Base-by-base conservation (phyloP, 2,888 invertebrate species). In the Ferrisia virgata region DNA sequence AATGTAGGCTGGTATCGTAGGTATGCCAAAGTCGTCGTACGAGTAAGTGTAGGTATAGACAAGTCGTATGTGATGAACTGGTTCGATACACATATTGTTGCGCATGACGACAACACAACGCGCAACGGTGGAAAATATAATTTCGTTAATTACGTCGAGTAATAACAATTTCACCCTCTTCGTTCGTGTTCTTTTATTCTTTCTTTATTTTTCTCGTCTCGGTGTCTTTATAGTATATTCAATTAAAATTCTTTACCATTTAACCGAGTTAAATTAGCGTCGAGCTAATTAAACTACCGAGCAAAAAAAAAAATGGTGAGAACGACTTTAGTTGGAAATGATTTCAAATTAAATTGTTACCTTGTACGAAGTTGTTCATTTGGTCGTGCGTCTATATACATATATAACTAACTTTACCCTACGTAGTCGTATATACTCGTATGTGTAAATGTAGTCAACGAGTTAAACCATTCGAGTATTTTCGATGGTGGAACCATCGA, bases 351-450 rank as follows among this genome's bases (percentile, higher is more conserved):
- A 76, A 36, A 76, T 28, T 15, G 9, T 76, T 76, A 76, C 72
- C 72, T 76, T 76, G 72, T 76, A 53, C 31, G 31, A 31, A 69
- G 31, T 69, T 76, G 72, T 76, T 76, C 33, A 76, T 36, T 76
- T 76, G 28, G 31, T 28, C 25, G 64, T 53, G 22, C 53, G n/a
- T 18, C 18, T 47, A 47, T 9, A 18, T 43, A 6, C 18, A 47
- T 6, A 13, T n/a, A 22, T 22, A 53, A 8, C 22, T 18, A 53
- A 53, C 53, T n/a, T n/a, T n/a, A n/a, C n/a, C n/a, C n/a, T n/a
- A n/a, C n/a, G n/a, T n/a, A n/a, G n/a, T n/a, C n/a, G n/a, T n/a
- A n/a, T n/a, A n/a, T n/a, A n/a, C n/a, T n/a, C n/a, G n/a, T 47
- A 47, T 9, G 8, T 43, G n/a, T 47, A 47, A 3, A 13, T n/a